Percentiles rank a stretch among this genome's conserved stretches.
Conservation (phyloP, 2,888 invertebrate genomes). For the Neoaliturus tenellus region DNA sequence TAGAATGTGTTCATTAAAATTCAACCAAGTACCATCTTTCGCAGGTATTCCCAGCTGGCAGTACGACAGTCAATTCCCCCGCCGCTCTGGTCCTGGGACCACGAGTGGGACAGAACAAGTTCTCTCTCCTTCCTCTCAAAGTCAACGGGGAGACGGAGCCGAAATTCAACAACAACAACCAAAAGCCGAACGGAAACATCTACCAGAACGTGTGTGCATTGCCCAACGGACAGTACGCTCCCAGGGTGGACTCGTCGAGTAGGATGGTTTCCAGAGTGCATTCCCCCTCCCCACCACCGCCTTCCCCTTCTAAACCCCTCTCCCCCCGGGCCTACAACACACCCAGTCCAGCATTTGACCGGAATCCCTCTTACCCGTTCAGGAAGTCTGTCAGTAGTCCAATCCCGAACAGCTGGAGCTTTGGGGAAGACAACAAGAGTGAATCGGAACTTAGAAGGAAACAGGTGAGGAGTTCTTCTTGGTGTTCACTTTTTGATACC, state of each 20-base stretch:
- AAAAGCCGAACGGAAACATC: constrained; percentile 53
- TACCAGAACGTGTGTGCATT: constrained; percentile 56
- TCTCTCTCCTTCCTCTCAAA: constrained; percentile 24
- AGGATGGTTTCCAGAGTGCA: neutral
- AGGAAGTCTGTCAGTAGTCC: constrained; percentile 58
- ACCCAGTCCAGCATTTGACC: constrained; percentile 75
- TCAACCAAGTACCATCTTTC: no score
- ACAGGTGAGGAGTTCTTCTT: no score
- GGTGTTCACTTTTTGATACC: no score
- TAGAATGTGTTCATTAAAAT: no score
- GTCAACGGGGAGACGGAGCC: constrained; percentile 46
- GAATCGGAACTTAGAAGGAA: constrained; percentile 51
- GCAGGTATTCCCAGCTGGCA: constrained; percentile 84
- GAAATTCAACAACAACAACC: constrained; percentile 49
- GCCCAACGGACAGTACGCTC: constrained; percentile 56
- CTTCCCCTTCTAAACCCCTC: constrained; percentile 39
- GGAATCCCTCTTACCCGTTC: constrained; percentile 71
- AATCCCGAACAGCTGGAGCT: constrained; percentile 55
- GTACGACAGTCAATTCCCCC: constrained; percentile 86
- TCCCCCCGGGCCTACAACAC: constrained; percentile 65
- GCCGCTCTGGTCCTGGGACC: constrained; percentile 86
- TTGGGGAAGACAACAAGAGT: constrained; percentile 46
- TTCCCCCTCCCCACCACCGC: constrained; percentile 35
- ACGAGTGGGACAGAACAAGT: constrained; percentile 28
- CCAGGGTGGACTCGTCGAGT: constrained; percentile 37